Evolutionary conservation across 2,888 invertebrate species (phyloP), one percentile per base, ranked within the genome.

Genomic region (Ariolimax columbianus): DNA sequence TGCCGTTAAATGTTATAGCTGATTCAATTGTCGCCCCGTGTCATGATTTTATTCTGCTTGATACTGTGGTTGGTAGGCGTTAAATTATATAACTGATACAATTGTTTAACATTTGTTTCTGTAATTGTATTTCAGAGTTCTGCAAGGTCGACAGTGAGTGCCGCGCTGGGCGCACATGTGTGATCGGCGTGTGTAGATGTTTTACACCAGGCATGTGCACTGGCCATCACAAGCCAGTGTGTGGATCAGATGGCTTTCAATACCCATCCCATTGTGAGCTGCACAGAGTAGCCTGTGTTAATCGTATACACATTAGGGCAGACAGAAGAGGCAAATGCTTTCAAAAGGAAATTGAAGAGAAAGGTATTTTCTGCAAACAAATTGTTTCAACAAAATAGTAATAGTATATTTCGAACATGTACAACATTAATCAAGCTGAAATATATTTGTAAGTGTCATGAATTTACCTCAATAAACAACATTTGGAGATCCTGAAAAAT

Each of bases 71-170:
- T 55, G 14, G 55, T 23, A 63, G 59, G 7, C n/a, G 3, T 14
- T n/a, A 63, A n/a, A 55, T 63, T 63, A 6, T 63, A 63, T 4
- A 63, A 26, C n/a, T 63, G 23, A 63, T 33, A 66, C 1, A 66
- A 33, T 66, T 0, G 14, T 66, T 2, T 66, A 66, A 33, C 33
- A 66, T 17, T 17, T 14, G 1, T 33, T 0, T 1, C 30, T 66
- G 7, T 30, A 66, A 63, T n/a, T 77, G 23, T 59, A 0, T 40
- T 66, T 33, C 94, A 96, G 96, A 96, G 94, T 95, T 96, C 9
- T 96, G 96, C 92, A 93, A 95, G 80, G 95, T 95, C 43, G 95
- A 96, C 90, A 95, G 77, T 26, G 91, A 96, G 92, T 96, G 96
- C 93, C 95, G 95, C 75, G 95, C 96, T 30, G 94, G 94, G 17